These are phyloP conservation scores for Lobophora halterata DNA, from an alignment of 2,888 invertebrate genomes.

Conservation along the genomic window DNA sequence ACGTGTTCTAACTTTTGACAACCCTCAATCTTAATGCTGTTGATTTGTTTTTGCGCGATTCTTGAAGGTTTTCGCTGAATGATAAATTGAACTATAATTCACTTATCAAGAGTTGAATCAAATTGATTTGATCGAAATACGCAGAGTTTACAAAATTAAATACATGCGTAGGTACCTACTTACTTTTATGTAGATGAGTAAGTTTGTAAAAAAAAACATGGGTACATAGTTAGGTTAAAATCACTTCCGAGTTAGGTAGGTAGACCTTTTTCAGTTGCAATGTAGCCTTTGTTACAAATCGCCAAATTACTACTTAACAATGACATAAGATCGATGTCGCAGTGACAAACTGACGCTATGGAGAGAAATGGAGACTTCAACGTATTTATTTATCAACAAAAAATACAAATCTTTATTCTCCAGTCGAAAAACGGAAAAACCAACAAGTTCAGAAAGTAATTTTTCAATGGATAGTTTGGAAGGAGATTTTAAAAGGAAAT, in stretches of 20 bases:
- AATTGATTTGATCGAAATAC: no score
- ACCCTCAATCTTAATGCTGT: slow-evolving; percentile 36
- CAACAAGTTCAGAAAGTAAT: slow-evolving; percentile 52
- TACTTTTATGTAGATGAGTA: no score
- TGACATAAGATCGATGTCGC: no score
- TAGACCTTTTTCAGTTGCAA: no score
- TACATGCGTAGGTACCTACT: no score
- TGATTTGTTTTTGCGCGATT: no score
- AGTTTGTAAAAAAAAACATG: no score
- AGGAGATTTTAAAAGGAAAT: slow-evolving; percentile 44
- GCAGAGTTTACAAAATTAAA: no score
- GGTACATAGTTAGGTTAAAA: no score
- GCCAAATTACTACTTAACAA: no score
- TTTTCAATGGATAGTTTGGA: slow-evolving; percentile 69
- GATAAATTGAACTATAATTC: slow-evolving; percentile 23
- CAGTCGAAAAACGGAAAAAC: slow-evolving; percentile 52
- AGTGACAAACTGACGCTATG: slow-evolving; percentile 44
- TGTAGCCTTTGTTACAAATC: no score
- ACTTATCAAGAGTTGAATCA: slow-evolving; percentile 6
- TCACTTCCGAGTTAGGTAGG: no score
- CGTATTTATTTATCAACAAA: slow-evolving; percentile 56
- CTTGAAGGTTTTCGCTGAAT: slow-evolving; percentile 22
- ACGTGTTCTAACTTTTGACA: slow-evolving; percentile 40
- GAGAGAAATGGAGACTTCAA: slow-evolving; percentile 47
- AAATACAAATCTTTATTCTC: slow-evolving; percentile 44